Conservation (phyloP, 2,113 vertebrate species). For the Maylandia zebra region DNA sequence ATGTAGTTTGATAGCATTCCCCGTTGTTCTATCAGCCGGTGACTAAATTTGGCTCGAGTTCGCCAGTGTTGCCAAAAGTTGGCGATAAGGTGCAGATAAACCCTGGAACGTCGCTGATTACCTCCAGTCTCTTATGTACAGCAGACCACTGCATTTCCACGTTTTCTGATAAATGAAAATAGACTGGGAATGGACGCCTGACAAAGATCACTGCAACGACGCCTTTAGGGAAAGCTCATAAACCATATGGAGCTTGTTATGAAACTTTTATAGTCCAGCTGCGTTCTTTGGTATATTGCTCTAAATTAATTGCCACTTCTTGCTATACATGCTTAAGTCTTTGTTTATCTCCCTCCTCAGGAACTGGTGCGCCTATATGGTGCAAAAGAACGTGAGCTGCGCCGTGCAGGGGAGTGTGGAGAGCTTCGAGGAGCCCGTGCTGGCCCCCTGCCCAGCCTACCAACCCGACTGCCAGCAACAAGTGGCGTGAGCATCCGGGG, state of each 20-base stretch:
- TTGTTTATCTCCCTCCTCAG: constrained; percentile 55
- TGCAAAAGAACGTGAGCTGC: constrained; percentile 92
- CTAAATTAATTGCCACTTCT: not conserved
- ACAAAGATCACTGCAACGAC: not conserved
- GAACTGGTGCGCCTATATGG: constrained; percentile 96
- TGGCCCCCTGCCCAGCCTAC: constrained; percentile 79
- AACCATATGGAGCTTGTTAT: not conserved
- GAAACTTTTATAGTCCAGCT: not conserved
- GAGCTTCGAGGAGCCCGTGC: constrained; percentile 83
- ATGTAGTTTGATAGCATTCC: not conserved
- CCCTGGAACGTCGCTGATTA: constrained; percentile 18
- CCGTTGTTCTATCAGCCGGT: not conserved
- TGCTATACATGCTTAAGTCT: not conserved
- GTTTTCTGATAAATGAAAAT: not conserved
- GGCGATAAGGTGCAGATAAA: constrained; percentile 41
- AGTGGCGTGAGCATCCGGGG: constrained; percentile 68
- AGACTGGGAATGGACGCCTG: not conserved
- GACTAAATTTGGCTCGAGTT: constrained; percentile 16
- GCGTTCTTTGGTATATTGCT: not conserved
- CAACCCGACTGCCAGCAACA: constrained; percentile 78
- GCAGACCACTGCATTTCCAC: not conserved
- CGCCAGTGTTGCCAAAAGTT: not conserved
- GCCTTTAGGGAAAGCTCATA: not conserved
- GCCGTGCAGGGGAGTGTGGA: constrained; percentile 85
- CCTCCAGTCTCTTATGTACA: not conserved